A percentile compares a stretch with the other conserved stretches of the same genome.
These are phyloP conservation scores for Odontophorus gujanensis DNA, from an alignment of 2,113 vertebrate species.

Conservation along the genomic window DNA sequence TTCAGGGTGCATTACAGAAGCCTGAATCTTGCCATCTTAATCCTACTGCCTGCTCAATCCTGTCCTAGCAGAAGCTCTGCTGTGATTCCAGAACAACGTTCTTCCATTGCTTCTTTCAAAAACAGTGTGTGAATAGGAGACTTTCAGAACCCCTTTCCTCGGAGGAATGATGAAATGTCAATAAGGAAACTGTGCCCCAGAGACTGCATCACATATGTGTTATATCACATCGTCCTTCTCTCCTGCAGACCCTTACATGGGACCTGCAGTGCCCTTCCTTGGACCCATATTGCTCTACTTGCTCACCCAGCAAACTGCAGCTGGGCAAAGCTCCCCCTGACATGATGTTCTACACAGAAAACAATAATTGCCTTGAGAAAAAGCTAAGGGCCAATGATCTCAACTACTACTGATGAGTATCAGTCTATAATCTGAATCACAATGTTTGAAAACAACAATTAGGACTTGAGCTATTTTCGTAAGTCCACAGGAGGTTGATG, in stretches of 20 bases:
- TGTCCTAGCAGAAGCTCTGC: background rate
- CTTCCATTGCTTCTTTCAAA: background rate
- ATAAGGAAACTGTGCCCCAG: accelerated
- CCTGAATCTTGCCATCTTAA: background rate
- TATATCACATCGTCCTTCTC: accelerated
- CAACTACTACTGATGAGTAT: background rate
- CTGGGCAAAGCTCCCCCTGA: background rate
- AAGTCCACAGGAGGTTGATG: background rate
- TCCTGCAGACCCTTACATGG: no score
- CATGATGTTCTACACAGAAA: background rate
- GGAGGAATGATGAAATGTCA: background rate
- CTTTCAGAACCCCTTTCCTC: accelerated
- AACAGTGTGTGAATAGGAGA: accelerated
- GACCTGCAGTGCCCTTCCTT: no score
- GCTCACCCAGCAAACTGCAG: background rate
- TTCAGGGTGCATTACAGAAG: background rate
- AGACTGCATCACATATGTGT: background rate
- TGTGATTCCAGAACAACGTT: background rate
- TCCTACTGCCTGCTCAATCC: no score
- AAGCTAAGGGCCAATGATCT: background rate
- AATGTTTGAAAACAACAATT: background rate
- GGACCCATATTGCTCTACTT: background rate
- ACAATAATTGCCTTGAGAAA: background rate
- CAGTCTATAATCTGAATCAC: background rate
- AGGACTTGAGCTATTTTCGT: background rate